Evolutionary conservation across 2,888 invertebrate genomes (phyloP), one percentile per base, ranked within the genome.

Genomic region (Euspilapteryx auroguttella): DNA sequence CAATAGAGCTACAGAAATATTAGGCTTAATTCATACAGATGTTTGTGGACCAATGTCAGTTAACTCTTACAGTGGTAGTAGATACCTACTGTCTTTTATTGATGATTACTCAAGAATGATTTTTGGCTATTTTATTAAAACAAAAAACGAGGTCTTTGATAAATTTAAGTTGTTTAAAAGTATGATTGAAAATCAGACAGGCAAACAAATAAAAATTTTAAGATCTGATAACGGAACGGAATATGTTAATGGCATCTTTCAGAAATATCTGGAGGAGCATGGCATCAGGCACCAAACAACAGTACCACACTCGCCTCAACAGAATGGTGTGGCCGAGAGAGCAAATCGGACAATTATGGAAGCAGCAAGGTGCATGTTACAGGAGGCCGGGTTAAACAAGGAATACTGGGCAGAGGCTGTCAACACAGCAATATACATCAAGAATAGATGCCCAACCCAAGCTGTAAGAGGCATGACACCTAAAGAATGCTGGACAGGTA

Each of bases 251-350:
- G 15, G 9, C 9, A 5, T 17, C 7, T 32, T 30, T 12, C 9
- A 6, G 2, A 4, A 4, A n/a, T 31, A 24, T 12, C 25, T 31
- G 9, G 5, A 23, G 11, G 10, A 15, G 6, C 27, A 37, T 9
- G 45, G 42, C n/a, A 50, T 47, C 4, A 17, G 14, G 1, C 39
- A 42, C 27, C 31, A 39, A 25, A 28, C 30, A 2, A 17, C 24
- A 3, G 31, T 27, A 9, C 27, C 27, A 8, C 24, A 27, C 12
- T 15, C 12, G 9, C 30, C 30, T 12, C 26, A 30, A 17, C 30
- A 30, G 15, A 30, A n/a, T n/a, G n/a, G n/a, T n/a, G n/a, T n/a
- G n/a, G n/a, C n/a, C n/a, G n/a, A n/a, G n/a, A n/a, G n/a, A 30
- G 12, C 10, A 3, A 30, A 30, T 23, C 4, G 30, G 4, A 22